phyloP scores from a whole-genome alignment of 2,113 vertebrate species.

The Isurus oxyrinchus region DNA sequence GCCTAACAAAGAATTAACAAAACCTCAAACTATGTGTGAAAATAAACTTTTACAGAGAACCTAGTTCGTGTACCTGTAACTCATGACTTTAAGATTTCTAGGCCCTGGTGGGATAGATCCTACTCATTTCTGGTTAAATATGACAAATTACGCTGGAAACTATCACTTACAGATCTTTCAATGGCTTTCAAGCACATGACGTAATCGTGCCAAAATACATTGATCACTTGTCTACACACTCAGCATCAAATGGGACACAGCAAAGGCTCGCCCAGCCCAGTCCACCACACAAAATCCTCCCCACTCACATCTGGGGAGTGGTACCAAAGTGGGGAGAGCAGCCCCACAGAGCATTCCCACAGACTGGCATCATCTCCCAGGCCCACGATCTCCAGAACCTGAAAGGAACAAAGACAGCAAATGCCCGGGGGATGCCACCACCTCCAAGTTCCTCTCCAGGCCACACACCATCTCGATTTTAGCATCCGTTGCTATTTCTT shows the following conservation, averaged over 20 bases:
- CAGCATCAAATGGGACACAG: background rate
- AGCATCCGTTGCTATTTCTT: background rate
- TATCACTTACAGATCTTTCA: background rate
- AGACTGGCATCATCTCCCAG: background rate
- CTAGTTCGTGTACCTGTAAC: background rate
- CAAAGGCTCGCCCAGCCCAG: background rate
- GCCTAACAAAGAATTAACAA: background rate
- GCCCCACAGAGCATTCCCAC: background rate
- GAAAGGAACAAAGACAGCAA: background rate
- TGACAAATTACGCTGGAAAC: background rate
- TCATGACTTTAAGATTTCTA: background rate
- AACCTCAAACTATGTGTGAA: slow-evolving; percentile 6
- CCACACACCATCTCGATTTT: background rate
- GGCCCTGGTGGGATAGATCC: too few species aligned
- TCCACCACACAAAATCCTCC: background rate
- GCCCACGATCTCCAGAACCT: background rate
- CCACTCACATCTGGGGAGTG: background rate
- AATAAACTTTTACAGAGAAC: background rate
- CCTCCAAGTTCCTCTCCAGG: background rate
- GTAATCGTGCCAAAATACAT: background rate
- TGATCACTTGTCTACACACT: background rate
- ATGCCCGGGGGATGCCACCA: background rate
- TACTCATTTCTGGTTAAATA: background rate
- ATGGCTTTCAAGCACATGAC: background rate
- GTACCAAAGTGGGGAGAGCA: background rate